A percentile compares a stretch with the other conserved stretches of the same genome.
Evolutionary conservation across 2,888 invertebrate species (phyloP).

Genomic region (Rapana venosa): DNA sequence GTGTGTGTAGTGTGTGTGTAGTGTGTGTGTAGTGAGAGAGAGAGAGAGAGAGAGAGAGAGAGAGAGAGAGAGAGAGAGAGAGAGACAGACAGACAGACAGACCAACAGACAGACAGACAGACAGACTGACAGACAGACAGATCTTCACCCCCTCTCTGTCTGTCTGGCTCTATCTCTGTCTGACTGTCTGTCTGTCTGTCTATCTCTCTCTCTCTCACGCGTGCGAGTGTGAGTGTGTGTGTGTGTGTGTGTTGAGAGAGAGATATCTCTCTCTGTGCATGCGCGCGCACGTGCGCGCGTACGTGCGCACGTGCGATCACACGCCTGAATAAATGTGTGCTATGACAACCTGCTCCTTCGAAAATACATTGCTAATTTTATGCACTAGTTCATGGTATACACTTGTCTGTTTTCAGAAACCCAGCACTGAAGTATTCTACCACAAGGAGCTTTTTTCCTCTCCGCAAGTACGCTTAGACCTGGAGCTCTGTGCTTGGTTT

Average conservation of each 20-base stretch:
- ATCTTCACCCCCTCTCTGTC: no score
- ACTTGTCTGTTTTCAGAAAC: no score
- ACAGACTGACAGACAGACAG: no score
- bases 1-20: neutral
- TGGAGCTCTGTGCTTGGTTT: neutral
- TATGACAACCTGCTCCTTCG: neutral
- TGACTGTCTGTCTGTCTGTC: no score
- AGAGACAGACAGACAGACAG: neutral
- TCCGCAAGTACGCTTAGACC: neutral
- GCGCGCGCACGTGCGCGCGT: neutral
- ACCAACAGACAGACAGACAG: neutral
- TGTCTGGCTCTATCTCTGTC: no score
- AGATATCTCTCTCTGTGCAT: neutral
- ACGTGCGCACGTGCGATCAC: neutral
- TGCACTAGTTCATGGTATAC: neutral
- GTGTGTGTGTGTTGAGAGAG: neutral
- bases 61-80: neutral
- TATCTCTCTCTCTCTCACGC: no score
- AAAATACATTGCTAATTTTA: neutral
- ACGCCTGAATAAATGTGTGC: neutral
- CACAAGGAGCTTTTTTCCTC: no score
- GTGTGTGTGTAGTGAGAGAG: neutral
- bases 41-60: no score
- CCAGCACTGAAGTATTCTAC: no score
- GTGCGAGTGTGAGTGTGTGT: neutral